Evolutionary conservation across 1,140 invertebrate genomes (phyloP), one percentile per base, ranked within the genome.

Genomic region (Muscidifurax raptorellus): DNA sequence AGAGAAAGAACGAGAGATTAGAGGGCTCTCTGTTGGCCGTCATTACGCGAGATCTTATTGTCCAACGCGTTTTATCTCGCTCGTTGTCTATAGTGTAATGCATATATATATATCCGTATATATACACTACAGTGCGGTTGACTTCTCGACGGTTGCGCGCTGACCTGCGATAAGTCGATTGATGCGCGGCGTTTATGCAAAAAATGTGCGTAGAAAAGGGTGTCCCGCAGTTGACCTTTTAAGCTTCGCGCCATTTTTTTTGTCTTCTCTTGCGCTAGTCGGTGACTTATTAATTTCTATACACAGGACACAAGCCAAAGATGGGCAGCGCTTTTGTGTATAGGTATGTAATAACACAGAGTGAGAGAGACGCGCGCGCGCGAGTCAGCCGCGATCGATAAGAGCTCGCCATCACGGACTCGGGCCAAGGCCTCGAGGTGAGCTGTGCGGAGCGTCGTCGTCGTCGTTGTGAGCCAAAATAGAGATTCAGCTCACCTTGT

Each of bases 341-440:
- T 59, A 59, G 22, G n/a, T 22, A 59, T 22, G 22, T 59, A 59
- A 1, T 22, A 22, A 5, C 6, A 59, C 1, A 59, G 1, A 22
- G 52, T 22, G 6, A 59, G 52, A 59, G 52, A 59, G 0, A 0
- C 6, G 32, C 32, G 71, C 71, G 72, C 72, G 18, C 32, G 71
- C 72, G 72, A 9, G 36, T 32, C 5, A 30, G 9, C n/a, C n/a
- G 47, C 75, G 75, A 77, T 77, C 75, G 75, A 77, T 77, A 77
- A 77, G 72, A 77, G n/a, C 47, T 77, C 27, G 75, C 47, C 36
- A 30, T 18, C 64, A 52, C n/a, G 9, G 40, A 30, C 75, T 12
- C 47, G 47, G 75, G 75, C 75, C 75, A 77, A 77, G 75, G 75
- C 52, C 75, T 77, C 47, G 66, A 4, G 18, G 66, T 18, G n/a